Conservation (phyloP, 2,888 invertebrate species). For the Lycocerus yunnanus region DNA sequence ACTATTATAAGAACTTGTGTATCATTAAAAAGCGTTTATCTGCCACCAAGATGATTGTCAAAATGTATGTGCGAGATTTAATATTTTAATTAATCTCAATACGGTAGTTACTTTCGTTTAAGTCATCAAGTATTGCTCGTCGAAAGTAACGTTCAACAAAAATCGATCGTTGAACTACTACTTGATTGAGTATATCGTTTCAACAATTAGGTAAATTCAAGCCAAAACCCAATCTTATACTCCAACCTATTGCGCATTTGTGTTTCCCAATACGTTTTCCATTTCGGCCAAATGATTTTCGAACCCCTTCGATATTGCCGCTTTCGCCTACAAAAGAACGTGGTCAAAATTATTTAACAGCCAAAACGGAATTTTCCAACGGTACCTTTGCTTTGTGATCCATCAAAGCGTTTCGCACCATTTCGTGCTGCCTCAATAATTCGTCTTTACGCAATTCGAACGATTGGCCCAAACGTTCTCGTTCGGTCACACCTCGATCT, state of each 20-base stretch:
- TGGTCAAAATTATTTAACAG: background rate
- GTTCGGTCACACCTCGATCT: slow-evolving; percentile 87
- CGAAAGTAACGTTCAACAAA: slow-evolving; percentile 7
- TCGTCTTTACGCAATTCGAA: slow-evolving; percentile 78
- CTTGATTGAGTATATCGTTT: slow-evolving; percentile 11
- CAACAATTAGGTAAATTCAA: slow-evolving; percentile 16
- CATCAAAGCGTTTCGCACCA: slow-evolving; percentile 70
- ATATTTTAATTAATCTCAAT: slow-evolving; percentile 20
- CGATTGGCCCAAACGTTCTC: slow-evolving; percentile 76
- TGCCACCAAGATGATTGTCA: slow-evolving; percentile 29
- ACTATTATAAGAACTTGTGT: slow-evolving; percentile 21
- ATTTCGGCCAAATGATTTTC: slow-evolving; percentile 52
- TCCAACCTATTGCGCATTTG: slow-evolving; percentile 13
- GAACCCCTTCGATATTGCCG: slow-evolving; percentile 52
- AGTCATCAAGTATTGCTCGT: slow-evolving; percentile 8
- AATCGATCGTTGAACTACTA: slow-evolving; percentile 9
- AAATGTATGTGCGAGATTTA: slow-evolving; percentile 29
- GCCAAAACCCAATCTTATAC: background rate
- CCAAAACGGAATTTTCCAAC: background rate
- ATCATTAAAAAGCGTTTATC: slow-evolving; percentile 18
- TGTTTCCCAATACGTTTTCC: slow-evolving; percentile 45
- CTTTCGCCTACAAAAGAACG: slow-evolving; percentile 47
- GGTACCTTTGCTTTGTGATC: slow-evolving; percentile 68
- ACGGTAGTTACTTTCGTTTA: slow-evolving; percentile 6
- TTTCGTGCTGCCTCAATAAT: slow-evolving; percentile 78